Conservation (phyloP, 2,888 invertebrate species). For the Parascotia fuliginaria region DNA sequence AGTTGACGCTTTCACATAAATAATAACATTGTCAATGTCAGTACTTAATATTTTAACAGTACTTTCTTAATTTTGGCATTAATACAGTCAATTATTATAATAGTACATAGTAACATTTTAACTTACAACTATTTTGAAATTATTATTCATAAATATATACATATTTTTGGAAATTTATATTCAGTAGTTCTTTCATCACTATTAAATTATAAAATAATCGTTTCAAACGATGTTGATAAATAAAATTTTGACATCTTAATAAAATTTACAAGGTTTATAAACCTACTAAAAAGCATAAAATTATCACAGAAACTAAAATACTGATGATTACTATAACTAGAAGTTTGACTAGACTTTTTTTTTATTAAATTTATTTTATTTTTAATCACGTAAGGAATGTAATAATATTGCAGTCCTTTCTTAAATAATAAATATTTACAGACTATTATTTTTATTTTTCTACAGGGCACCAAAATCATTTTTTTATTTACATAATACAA, state of each 20-base stretch:
- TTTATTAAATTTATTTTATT: no score
- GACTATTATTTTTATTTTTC: no score
- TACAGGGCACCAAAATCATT: no score
- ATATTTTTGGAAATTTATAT: conserved; percentile 1
- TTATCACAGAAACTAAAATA: conserved; percentile 43
- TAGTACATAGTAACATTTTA: conserved; percentile 9
- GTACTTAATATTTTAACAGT: conserved; percentile 12
- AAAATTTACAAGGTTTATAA: not conserved
- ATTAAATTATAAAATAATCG: conserved; percentile 33
- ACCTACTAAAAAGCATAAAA: conserved; percentile 10
- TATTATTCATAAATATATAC: conserved; percentile 10
- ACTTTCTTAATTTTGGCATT: conserved; percentile 20
- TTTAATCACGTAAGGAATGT: not conserved
- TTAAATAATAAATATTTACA: not conserved
- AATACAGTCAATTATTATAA: conserved; percentile 28
- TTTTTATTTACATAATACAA: not conserved
- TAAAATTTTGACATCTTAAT: not conserved
- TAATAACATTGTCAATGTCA: not conserved
- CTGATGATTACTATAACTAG: conserved; percentile 18
- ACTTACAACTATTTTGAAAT: conserved; percentile 14
- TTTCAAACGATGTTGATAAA: conserved; percentile 29
- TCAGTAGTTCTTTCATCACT: not conserved
- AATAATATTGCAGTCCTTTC: not conserved
- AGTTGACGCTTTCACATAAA: not conserved
- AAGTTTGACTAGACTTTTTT: not conserved